Conservation (phyloP, 2,113 vertebrate genomes). For the Theristicus caerulescens region DNA sequence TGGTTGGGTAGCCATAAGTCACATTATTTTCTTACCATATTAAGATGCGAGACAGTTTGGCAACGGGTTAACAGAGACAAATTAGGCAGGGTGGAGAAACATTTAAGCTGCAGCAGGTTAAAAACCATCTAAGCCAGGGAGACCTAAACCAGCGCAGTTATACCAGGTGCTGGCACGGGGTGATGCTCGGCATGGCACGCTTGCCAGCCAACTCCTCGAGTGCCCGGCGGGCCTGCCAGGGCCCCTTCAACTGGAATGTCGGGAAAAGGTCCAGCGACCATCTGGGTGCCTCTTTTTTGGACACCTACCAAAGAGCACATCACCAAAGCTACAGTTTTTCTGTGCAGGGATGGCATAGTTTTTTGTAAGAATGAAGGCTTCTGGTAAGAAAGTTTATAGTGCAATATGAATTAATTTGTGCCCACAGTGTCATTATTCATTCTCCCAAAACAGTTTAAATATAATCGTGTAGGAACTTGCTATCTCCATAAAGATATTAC, state of each 20-base stretch:
- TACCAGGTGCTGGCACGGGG: background rate
- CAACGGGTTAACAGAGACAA: slow-evolving; percentile 39
- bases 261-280: background rate
- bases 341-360: background rate
- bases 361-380: slow-evolving; percentile 51
- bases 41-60: slow-evolving; percentile 44
- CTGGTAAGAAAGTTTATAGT: slow-evolving; percentile 38
- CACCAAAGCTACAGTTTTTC: background rate
- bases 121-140: background rate
- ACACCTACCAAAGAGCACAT: background rate
- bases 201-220: slow-evolving; percentile 54
- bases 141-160: background rate
- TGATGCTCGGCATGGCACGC: accelerated
- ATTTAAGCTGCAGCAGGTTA: background rate
- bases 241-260: slow-evolving; percentile 44
- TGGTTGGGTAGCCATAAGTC: slow-evolving; percentile 28
- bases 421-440: slow-evolving; percentile 49
- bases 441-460: slow-evolving; percentile 7
- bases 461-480: background rate
- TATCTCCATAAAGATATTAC: background rate
- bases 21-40: slow-evolving; percentile 38
- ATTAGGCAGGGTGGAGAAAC: background rate
- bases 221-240: background rate
- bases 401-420: slow-evolving; percentile 53
- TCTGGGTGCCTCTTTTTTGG: background rate